Evolutionary conservation across 2,113 vertebrate genomes (phyloP), one percentile per base, ranked within the genome.

Genomic region (Bettongia penicillata): DNA sequence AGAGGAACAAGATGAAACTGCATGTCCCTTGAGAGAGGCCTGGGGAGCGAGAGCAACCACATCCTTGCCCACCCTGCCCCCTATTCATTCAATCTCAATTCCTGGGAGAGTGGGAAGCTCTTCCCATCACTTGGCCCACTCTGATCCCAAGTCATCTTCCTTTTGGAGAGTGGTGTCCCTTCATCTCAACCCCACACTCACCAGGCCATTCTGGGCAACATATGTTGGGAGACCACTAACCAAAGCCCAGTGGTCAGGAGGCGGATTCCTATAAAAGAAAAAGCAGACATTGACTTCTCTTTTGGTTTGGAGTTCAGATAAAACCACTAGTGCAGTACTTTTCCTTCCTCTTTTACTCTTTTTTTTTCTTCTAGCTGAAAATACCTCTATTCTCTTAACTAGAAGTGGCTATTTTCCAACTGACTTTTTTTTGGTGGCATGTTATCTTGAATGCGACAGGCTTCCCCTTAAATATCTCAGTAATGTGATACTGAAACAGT

Each of bases 191-290:
- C 50, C 8, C 91, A 1, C 97, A 99, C 99, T 99, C 98, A 99
- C 99, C 98, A 99, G 99, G 91, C 99, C 99, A 95, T 98, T 99
- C 98, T 99, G 99, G 43, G 99, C 99, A 90, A 99, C 99, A 0
- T 99, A 99, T 2, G 99, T 98, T 68, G 99, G 99, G n/a, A 99
- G 98, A 51, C 99, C 99, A 37, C 99, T 99, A 61, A 96, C 97
- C 97, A 99, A 98, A 1, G 99, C 99, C 99, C 99, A 99, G 51
- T 99, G 99, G 93, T 99, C 99, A 5, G 99, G 98, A 26, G 99
- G 95, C 8, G 99, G 99, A 96, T 98, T 99, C 96, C 99, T 99
- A 97, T 95, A 94, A 43, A 96, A 94, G 91, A 94, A 91, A 92
- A 95, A 96, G 93, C 14, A 96, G 77, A 57, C 14, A 52, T 47